Conservation (phyloP, 35 echinoderm and acorn worm genomes). For the Apostichopus parvimensis region DNA sequence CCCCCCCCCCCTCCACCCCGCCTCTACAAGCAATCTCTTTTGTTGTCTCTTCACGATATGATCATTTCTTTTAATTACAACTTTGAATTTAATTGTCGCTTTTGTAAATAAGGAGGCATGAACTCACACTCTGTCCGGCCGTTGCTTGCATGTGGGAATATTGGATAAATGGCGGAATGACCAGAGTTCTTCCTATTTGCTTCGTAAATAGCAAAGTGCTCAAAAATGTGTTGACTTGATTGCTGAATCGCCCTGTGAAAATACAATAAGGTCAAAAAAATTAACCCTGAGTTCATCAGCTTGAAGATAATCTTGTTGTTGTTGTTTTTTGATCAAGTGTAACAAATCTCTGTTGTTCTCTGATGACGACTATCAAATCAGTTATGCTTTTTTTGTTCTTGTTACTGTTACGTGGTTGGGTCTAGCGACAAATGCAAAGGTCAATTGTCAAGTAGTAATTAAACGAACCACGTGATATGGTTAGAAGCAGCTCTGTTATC, state of each 20-base stretch:
- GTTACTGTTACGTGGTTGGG: too few species aligned
- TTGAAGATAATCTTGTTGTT: too few species aligned
- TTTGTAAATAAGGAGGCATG: background rate
- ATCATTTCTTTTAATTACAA: too few species aligned
- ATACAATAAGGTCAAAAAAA: background rate
- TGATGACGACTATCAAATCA: too few species aligned
- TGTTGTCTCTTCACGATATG: too few species aligned
- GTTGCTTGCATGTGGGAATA: conserved; percentile 75
- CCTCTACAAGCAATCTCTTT: too few species aligned
- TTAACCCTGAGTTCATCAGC: too few species aligned
- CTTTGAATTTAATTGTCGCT: background rate
- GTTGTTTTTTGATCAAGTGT: too few species aligned
- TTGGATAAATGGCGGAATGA: conserved; percentile 88
- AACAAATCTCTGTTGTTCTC: too few species aligned
- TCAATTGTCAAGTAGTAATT: background rate
- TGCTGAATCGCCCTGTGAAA: conserved; percentile 90
- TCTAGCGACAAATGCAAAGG: background rate
- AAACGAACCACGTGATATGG: too few species aligned
- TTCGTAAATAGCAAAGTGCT: conserved; percentile 81
- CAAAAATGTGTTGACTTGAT: conserved; percentile 90
- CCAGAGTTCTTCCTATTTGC: conserved; percentile 76
- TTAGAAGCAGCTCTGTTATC: background rate
- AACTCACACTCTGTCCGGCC: conserved; percentile 81
- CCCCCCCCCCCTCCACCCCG: too few species aligned
- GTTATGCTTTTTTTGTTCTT: too few species aligned